Conservation (phyloP, 2,113 vertebrate species). For the Colossoma macropomum region DNA sequence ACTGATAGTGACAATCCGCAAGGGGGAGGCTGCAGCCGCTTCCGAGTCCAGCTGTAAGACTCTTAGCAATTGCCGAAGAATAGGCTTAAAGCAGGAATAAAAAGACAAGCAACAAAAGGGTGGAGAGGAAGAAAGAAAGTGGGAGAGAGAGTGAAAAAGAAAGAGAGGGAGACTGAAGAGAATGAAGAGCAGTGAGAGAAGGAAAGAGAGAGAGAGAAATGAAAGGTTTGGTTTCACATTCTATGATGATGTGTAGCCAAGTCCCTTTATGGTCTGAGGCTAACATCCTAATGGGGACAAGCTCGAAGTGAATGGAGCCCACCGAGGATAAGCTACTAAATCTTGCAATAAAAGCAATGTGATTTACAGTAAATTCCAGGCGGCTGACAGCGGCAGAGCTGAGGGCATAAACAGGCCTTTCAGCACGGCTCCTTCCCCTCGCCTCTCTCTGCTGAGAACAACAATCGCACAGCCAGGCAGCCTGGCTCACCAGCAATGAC, state of each 20-base stretch:
- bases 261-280: constrained; percentile 93
- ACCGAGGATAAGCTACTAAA: constrained; percentile 99
- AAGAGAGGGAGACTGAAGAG: constrained; percentile 87
- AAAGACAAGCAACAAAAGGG: constrained; percentile 22
- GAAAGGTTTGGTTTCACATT: constrained; percentile 93
- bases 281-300: constrained; percentile 99
- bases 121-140: constrained; percentile 35
- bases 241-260: constrained; percentile 97
- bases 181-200: neutral
- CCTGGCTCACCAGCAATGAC: constrained; percentile 95
- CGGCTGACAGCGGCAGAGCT: constrained; percentile 98
- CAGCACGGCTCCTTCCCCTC: constrained; percentile 90
- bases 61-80: constrained; percentile 61
- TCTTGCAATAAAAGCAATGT: constrained; percentile 99
- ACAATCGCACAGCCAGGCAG: constrained; percentile 93
- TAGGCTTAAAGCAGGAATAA: constrained; percentile 75
- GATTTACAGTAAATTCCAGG: constrained; percentile 99
- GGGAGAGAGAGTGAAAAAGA: constrained; percentile 89
- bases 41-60: constrained; percentile 20
- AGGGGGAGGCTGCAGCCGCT: constrained; percentile 1
- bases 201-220: constrained; percentile 80
- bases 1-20: constrained; percentile 67
- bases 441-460: constrained; percentile 93
- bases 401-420: constrained; percentile 99
- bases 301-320: constrained; percentile 99